Percentiles rank a stretch among this genome's conserved stretches.
These are phyloP conservation scores for Cerastoderma edule DNA, from an alignment of 2,888 invertebrate species.

Conservation along the genomic window DNA sequence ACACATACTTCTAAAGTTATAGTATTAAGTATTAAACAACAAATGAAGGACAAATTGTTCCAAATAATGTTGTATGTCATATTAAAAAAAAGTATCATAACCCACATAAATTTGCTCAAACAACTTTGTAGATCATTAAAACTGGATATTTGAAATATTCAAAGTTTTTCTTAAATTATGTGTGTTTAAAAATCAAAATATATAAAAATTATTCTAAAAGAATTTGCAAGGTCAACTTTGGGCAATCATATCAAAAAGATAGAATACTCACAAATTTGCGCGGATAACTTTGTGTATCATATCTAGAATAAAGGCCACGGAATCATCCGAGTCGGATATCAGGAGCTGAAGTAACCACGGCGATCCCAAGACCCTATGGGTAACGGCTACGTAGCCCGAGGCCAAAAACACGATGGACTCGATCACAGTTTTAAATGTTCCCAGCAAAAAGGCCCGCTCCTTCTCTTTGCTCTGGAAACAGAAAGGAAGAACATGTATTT, in stretches of 20 bases:
- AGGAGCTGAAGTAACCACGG: slow-evolving; percentile 82
- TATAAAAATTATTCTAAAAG: no score
- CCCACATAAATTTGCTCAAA: no score
- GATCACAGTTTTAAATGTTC: slow-evolving; percentile 66
- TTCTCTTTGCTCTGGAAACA: slow-evolving; percentile 58
- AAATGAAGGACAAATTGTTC: background rate
- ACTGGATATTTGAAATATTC: no score
- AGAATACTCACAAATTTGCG: slow-evolving; percentile 69
- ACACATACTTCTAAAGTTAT: background rate
- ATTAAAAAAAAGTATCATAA: no score
- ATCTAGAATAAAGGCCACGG: slow-evolving; percentile 70
- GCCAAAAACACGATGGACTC: slow-evolving; percentile 73
- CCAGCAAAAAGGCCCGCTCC: slow-evolving; percentile 60
- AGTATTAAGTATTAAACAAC: background rate
- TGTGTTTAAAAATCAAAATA: no score
- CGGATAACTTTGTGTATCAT: slow-evolving; percentile 73
- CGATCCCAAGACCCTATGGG: slow-evolving; percentile 74
- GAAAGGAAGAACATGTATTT: background rate
- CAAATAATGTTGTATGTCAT: background rate
- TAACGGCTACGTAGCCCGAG: slow-evolving; percentile 68
- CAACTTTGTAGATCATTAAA: no score
- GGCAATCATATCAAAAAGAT: no score
- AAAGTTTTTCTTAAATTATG: no score
- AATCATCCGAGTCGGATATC: slow-evolving; percentile 80
- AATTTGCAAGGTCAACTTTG: no score